Conservation (phyloP, 2,888 invertebrate species). For the Perizoma affinitatum region DNA sequence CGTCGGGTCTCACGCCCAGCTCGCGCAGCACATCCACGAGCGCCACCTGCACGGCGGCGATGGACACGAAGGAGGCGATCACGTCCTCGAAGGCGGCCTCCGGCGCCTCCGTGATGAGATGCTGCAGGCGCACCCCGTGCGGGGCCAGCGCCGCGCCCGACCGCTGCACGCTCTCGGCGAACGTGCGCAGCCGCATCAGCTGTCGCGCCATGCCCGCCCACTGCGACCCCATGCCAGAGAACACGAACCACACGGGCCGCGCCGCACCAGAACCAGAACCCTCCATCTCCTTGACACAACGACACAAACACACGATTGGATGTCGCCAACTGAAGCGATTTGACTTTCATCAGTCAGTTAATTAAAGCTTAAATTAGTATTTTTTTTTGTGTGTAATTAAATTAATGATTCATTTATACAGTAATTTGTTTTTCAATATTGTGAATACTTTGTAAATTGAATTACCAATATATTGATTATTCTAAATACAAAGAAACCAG, state of each 20-base stretch:
- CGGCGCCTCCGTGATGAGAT: constrained; percentile 90
- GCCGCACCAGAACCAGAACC: constrained; percentile 63
- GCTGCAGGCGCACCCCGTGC: constrained; percentile 92
- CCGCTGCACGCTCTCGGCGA: constrained; percentile 90
- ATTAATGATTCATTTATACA: no score
- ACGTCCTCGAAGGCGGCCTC: constrained; percentile 93
- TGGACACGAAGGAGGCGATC: constrained; percentile 95
- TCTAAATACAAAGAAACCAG: no score
- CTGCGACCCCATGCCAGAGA: constrained; percentile 99
- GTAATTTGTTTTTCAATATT: no score
- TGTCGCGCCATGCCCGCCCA: constrained; percentile 98
- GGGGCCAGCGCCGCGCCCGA: constrained; percentile 91
- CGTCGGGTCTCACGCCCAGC: constrained; percentile 93
- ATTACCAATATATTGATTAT: no score
- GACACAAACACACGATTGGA: no score
- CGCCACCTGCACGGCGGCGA: constrained; percentile 98
- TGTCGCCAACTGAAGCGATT: no score
- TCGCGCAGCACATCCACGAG: constrained; percentile 93
- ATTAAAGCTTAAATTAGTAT: no score
- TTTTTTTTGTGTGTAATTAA: no score
- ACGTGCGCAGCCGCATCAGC: constrained; percentile 92
- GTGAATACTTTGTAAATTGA: no score
- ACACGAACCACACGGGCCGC: constrained; percentile 96
- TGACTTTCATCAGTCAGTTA: no score
- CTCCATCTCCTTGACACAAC: constrained; percentile 55